Evolutionary conservation across 1,140 invertebrate genomes (phyloP), one percentile per base, ranked within the genome.

Genomic region (Rhyacophila brunnea): DNA sequence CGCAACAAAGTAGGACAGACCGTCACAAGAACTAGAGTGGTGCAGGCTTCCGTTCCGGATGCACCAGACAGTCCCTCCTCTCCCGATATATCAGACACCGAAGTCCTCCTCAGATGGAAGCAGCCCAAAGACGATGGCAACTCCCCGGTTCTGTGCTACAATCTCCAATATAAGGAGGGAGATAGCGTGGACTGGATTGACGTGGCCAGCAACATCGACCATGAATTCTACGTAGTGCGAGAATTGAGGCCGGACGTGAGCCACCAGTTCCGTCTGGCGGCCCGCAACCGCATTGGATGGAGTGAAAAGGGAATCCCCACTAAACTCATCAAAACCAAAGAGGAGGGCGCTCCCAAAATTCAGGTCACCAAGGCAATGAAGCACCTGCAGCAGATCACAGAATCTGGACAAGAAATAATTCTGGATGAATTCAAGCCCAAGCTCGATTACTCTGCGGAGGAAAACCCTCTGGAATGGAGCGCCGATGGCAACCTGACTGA

Each of bases 251-350:
- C 92, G 0, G 83, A 88, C 48, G 89, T 86, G 1, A 85, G 83
- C 52, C 97, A 98, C 73, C 86, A 92, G 50, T 98, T 98, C 78
- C 82, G 95, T 49, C 75, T 99, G 6, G 85, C 90, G 1, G 93
- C 93, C 0, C 83, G 86, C 49, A 99, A 99, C 74, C 85, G 86
- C 32, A 93, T 98, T 68, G 96, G 95, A n/a, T 94, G 92, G 91
- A 90, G 91, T 69, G 88, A 90, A 47, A 84, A 85, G 61, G 88
- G 91, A 40, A 86, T 91, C 20, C 85, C 87, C 0, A 87, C 89
- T 5, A 81, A 84, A 58, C 69, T 86, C 0, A 73, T 89, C 6
- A 86, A 85, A 66, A 92, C 91, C 0, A 83, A 83, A 60, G 79
- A 81, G 48, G 69, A 77, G 13, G 88, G 87, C 60, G 78, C 83